Conservation (phyloP, 2,888 invertebrate species). For the Cephus nigrinus region DNA sequence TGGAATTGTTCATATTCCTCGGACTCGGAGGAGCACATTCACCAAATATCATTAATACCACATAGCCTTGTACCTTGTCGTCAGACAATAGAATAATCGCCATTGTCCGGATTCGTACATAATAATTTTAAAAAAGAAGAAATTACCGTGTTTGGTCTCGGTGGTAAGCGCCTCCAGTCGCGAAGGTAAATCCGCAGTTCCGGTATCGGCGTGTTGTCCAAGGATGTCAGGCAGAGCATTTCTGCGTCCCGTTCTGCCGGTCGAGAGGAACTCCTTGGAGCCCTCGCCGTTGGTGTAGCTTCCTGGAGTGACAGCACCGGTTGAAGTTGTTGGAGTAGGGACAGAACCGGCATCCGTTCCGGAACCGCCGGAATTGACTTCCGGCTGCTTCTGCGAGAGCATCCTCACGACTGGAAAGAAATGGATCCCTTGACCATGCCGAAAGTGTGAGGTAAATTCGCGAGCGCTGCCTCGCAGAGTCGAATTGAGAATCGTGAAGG, state of each 20-base stretch:
- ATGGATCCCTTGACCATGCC: conserved; percentile 6
- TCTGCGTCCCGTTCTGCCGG: conserved; percentile 86
- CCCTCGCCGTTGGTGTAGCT: conserved; percentile 68
- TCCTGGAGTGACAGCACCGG: conserved; percentile 53
- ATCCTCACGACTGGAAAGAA: conserved; percentile 53
- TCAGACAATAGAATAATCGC: background rate
- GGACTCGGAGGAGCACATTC: background rate
- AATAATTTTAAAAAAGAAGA: background rate
- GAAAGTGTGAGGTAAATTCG: background rate
- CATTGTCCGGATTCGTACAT: background rate
- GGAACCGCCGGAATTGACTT: conserved; percentile 19
- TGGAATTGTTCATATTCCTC: background rate
- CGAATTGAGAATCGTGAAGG: background rate
- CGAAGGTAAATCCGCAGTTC: conserved; percentile 82
- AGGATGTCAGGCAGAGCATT: conserved; percentile 90
- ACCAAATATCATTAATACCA: background rate
- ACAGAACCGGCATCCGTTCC: background rate
- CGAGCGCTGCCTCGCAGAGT: background rate
- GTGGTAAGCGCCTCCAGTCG: conserved; percentile 79
- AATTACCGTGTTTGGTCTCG: conserved; percentile 66
- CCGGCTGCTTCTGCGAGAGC: conserved; percentile 55
- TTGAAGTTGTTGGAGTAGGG: conserved; percentile 46
- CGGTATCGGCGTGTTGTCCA: conserved; percentile 77
- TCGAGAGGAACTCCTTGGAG: conserved; percentile 83
- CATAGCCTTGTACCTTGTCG: background rate